A percentile compares a stretch with the other conserved stretches of the same genome.
Conservation (phyloP, 1,140 invertebrate species). For the Atta texana region DNA sequence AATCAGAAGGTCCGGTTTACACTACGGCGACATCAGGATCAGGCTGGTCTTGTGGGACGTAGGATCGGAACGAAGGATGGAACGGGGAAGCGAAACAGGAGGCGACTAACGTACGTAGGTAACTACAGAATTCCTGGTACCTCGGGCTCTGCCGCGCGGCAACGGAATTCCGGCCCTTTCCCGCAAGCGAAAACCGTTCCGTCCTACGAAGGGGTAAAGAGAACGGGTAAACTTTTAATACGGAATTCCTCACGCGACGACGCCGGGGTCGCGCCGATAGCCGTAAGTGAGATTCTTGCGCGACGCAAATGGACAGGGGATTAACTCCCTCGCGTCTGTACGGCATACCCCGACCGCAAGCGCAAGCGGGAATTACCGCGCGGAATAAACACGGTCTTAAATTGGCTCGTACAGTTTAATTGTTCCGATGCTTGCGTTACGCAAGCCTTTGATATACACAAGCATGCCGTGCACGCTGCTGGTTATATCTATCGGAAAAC, state of each 20-base stretch:
- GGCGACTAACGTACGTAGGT: conserved; percentile 57
- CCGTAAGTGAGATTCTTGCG: conserved; percentile 66
- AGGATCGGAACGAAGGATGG: not conserved
- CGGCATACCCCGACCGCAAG: not conserved
- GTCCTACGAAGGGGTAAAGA: not conserved
- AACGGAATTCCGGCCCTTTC: conserved; percentile 72
- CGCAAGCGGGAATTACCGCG: conserved; percentile 21
- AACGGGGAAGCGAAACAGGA: conserved; percentile 22
- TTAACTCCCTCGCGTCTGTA: conserved; percentile 29
- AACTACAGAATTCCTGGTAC: conserved; percentile 72
- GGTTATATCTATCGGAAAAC: not conserved
- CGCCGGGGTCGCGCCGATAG: conserved; percentile 54
- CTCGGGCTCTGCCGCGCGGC: conserved; percentile 42
- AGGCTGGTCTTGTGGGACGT: not conserved
- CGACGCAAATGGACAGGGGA: conserved; percentile 72
- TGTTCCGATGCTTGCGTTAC: conserved; percentile 11
- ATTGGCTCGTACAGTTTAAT: conserved; percentile 35
- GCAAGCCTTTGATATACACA: conserved; percentile 8
- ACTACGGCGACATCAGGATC: conserved; percentile 46
- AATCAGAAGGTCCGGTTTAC: conserved; percentile 61
- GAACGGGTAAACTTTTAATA: conserved; percentile 76
- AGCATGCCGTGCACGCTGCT: not conserved
- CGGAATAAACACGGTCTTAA: conserved; percentile 52
- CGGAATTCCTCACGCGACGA: conserved; percentile 75
- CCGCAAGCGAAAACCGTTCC: conserved; percentile 48